Evolutionary conservation across 1,140 invertebrate species (phyloP), one percentile per base, ranked within the genome.

Genomic region (Pseudomyrmex flavicornis): DNA sequence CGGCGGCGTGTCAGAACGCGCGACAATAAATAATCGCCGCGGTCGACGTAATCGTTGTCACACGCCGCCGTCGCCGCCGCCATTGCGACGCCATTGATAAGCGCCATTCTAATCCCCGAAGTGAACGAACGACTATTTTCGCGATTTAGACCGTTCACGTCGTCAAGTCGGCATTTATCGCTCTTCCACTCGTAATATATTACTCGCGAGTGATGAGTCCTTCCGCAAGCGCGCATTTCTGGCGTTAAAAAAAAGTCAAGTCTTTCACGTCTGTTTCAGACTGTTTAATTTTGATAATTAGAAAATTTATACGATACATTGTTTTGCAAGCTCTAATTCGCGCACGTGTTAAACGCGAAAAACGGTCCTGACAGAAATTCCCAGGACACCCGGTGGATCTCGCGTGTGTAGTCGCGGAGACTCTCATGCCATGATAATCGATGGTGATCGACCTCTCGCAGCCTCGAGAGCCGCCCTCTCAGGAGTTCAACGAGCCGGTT

Each of bases 401-500:
- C 70, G 87, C 76, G 59, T 35, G 59, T 73, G 72, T 63, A 86
- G 72, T 50, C 70, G 86, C 70, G 86, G 88, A 84, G 52, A 22
- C 86, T 86, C 88, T 86, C 86, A 50, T 74, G 87, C 84, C 56
- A 86, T 82, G 87, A 89, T 89, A 89, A 89, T 88, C 85, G 88
- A 89, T 88, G 87, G 88, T 87, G 88, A 89, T 89, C 88, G 84
- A 89, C 87, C 88, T 89, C 87, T 85, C 69, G 72, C 80, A 76
- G 84, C 84, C 75, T 86, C 84, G 87, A 88, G 88, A 86, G 80
- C 87, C 84, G 87, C 87, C 80, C 84, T 88, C 87, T 89, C 87
- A 86, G 80, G 86, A 85, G 89, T 89, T 89, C 79, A 90, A 90
- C 87, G 88, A 90, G 89, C 89, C 86, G 86, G 85, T 89, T 90